A percentile compares a stretch with the other conserved stretches of the same genome.
These are phyloP conservation scores for Neogale vison DNA, from an alignment of 2,113 vertebrate genomes.

Conservation along the genomic window DNA sequence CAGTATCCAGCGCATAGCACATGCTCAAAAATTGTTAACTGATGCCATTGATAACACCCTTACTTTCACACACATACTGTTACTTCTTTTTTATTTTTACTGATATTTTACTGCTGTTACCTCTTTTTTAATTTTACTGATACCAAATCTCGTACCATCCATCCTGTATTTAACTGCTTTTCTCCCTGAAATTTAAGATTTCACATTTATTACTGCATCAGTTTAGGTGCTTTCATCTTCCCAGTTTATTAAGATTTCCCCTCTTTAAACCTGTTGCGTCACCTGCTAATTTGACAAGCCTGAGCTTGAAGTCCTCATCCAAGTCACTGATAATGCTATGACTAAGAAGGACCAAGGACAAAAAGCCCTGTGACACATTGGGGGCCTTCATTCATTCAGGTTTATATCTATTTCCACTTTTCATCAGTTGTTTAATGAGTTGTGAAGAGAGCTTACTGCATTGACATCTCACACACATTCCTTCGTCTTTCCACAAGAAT, in stretches of 20 bases:
- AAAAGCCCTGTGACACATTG: not conserved
- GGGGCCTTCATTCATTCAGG: not conserved
- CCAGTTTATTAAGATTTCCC: not conserved
- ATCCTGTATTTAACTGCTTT: not conserved
- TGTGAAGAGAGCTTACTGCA: not conserved
- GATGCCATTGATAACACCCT: not conserved
- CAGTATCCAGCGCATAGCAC: not conserved
- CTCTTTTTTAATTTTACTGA: not conserved
- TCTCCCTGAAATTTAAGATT: constrained; percentile 9
- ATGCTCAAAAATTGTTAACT: not conserved
- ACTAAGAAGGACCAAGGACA: not conserved
- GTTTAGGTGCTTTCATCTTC: not conserved
- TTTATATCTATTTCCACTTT: constrained; percentile 27
- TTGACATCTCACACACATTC: not conserved
- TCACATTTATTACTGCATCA: not conserved
- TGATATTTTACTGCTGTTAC: not conserved
- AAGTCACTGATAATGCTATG: not conserved
- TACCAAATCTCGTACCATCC: not conserved
- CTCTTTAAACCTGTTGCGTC: not conserved
- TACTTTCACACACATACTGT: not conserved
- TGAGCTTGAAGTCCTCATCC: not conserved
- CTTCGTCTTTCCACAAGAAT: not conserved
- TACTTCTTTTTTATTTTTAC: not conserved
- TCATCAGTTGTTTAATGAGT: constrained; percentile 35
- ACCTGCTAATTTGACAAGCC: not conserved